These are phyloP conservation scores for Apostichopus parvimensis DNA, from an alignment of 35 echinoderm and acorn worm species.

Conservation along the genomic window DNA sequence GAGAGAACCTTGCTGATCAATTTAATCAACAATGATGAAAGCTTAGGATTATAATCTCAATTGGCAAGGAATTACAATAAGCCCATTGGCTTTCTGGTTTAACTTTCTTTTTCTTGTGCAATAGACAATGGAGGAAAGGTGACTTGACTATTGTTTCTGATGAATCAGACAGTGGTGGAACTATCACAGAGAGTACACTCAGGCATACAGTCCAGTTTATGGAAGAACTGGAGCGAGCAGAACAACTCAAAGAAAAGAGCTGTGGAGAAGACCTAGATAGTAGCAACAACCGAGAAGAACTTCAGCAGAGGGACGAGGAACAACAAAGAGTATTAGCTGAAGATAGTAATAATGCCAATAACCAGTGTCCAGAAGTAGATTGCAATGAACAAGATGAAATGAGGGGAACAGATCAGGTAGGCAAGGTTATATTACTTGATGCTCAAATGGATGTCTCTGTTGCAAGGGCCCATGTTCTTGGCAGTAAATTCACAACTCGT, in stretches of 20 bases:
- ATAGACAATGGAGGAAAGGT: conserved; percentile 31
- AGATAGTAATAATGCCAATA: background rate
- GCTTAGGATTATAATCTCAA: no score
- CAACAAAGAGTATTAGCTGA: background rate
- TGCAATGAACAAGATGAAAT: background rate
- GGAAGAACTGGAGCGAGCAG: background rate
- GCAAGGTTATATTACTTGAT: background rate
- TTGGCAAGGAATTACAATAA: no score
- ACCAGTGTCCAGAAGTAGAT: background rate
- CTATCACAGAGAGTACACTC: background rate
- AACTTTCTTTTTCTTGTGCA: background rate
- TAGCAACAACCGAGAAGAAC: background rate
- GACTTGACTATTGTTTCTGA: background rate
- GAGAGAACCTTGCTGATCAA: no score
- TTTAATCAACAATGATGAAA: no score
- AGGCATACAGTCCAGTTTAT: conserved; percentile 9
- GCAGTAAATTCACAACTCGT: no score
- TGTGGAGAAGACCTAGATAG: background rate
- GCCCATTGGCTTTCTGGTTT: no score
- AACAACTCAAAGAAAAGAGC: background rate
- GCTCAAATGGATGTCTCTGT: no score
- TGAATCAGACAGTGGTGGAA: background rate
- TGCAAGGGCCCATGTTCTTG: no score
- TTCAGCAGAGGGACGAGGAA: background rate
- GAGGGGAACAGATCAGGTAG: background rate